Evolutionary conservation across 2,797 vertebrate genomes (phyloP).

Genomic region (Sebastes steindachneri): DNA sequence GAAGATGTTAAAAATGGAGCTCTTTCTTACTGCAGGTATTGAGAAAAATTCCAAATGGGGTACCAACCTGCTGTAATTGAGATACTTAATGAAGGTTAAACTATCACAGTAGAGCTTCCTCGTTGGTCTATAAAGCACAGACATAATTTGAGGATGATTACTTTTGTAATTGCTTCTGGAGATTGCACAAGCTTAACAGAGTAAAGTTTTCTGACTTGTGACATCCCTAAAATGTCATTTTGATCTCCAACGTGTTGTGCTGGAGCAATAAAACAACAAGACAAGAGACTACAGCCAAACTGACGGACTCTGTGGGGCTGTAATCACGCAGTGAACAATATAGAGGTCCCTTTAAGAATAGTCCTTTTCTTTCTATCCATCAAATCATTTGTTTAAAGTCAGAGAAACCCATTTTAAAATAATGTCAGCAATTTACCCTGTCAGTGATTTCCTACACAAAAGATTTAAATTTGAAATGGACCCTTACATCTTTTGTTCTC

Average conservation of each 20-base stretch:
- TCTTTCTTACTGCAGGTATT: neutral
- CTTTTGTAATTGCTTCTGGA: constrained; percentile 22
- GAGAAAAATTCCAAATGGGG: neutral
- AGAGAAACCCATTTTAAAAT: too few species aligned
- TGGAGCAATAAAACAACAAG: neutral
- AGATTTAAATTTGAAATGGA: too few species aligned
- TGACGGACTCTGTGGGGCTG: neutral
- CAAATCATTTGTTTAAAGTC: too few species aligned
- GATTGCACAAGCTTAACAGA: neutral
- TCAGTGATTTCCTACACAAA: too few species aligned
- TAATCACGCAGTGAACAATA: neutral
- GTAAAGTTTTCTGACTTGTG: constrained; percentile 1
- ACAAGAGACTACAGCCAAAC: neutral
- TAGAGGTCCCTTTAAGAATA: too few species aligned
- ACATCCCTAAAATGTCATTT: neutral
- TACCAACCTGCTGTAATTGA: neutral
- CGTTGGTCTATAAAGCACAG: constrained; percentile 2
- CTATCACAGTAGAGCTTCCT: neutral
- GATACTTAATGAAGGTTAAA: constrained; percentile 15
- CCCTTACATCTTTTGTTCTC: too few species aligned
- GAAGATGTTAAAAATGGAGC: neutral
- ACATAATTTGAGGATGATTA: constrained; percentile 4
- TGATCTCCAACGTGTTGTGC: neutral
- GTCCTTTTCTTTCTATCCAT: too few species aligned
- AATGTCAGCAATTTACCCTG: too few species aligned